These are phyloP conservation scores for Timema cristinae DNA, from an alignment of 2,888 invertebrate genomes.

Conservation along the genomic window DNA sequence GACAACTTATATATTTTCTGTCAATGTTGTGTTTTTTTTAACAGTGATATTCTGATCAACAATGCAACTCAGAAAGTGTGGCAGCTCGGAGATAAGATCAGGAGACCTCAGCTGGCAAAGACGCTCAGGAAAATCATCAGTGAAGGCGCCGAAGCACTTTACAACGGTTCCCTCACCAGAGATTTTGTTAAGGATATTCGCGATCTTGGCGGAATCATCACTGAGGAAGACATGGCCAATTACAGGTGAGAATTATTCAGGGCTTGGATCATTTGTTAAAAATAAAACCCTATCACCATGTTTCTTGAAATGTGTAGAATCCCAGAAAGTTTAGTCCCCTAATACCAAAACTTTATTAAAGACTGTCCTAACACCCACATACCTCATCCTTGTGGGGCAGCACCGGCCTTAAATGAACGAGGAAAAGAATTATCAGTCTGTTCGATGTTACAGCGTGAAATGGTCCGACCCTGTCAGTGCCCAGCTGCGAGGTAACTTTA, in stretches of 20 bases:
- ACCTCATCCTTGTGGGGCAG: too few species aligned
- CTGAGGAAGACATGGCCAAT: constrained; percentile 66
- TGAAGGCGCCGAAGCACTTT: constrained; percentile 67
- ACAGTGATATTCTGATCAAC: constrained; percentile 58
- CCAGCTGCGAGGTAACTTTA: constrained; percentile 55
- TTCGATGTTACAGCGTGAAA: constrained; percentile 16
- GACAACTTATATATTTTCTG: too few species aligned
- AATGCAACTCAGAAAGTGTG: constrained; percentile 56
- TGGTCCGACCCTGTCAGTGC: constrained; percentile 43
- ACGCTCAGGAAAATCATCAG: constrained; percentile 66
- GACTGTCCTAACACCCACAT: too few species aligned
- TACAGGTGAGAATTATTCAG: constrained; percentile 56
- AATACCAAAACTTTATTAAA: too few species aligned
- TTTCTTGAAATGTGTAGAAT: too few species aligned
- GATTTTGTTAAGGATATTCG: constrained; percentile 65
- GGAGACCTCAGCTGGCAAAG: constrained; percentile 59
- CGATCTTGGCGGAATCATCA: constrained; percentile 69
- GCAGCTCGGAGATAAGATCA: constrained; percentile 61
- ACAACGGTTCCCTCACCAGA: constrained; percentile 66
- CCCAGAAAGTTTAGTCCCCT: too few species aligned
- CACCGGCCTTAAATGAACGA: too few species aligned
- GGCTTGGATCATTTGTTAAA: neutral
- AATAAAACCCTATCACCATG: too few species aligned
- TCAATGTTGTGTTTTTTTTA: too few species aligned
- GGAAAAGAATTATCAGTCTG: too few species aligned